Evolutionary conservation across 1,140 invertebrate genomes (phyloP), one percentile per base, ranked within the genome.

Genomic region (Gerris buenoi): DNA sequence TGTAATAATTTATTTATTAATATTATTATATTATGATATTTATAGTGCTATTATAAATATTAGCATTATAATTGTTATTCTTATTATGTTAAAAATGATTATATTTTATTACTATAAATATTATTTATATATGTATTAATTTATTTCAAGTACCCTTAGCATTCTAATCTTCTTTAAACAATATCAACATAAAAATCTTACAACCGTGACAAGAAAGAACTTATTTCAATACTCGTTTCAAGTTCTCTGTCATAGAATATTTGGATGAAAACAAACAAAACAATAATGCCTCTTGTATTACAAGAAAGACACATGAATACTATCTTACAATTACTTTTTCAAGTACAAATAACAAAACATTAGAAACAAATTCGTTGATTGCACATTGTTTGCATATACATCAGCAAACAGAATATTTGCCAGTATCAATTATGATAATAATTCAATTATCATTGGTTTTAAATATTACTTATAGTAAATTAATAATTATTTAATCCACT

Each of bases 251-350:
- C 63, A 65, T 69, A 69, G 33, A 69, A 61, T 69, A 67, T 67
- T 59, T n/a, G 65, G 65, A 61, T 67, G 61, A 63, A 63, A 67
- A 69, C 67, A 67, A 69, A 69, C 68, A 69, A 69, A 69, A 69
- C 68, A 69, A 62, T 58, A 67, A 69, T 69, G 65, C 63, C 68
- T 65, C 68, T 69, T 69, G 68, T 69, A 65, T 69, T 69, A 69
- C 68, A 69, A 69, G 68, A 69, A 69, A 69, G 65, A 67, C 63
- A 28, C 58, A 58, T 67, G 66, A 65, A 67, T 64, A 65, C 64
- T 33, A 64, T 27, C 61, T 67, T 67, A 63, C n/a, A n/a, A n/a
- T 64, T 69, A 67, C 56, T 61, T 33, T 28, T 33, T 69, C 67
- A 46, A 65, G 28, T 28, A 29, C n/a, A 64, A 64, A 64, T 27